Percentiles rank a stretch among this genome's conserved stretches.
Conservation (phyloP, 2,797 vertebrate genomes). For the Pangasius djambal region DNA sequence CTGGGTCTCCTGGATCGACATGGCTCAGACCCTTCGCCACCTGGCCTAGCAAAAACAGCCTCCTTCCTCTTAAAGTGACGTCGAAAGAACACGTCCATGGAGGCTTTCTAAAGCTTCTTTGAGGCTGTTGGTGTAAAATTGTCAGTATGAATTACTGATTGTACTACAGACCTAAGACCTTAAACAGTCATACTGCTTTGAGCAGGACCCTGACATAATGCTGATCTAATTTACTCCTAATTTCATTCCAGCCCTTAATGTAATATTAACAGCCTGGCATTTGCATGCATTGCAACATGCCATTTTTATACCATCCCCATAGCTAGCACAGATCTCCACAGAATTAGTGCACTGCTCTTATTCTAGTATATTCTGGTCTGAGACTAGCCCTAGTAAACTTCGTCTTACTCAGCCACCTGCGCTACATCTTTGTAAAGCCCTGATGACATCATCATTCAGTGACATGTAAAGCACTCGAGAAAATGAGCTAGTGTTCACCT, state of each 20-base stretch:
- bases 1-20: conserved; percentile 67
- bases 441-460: conserved; percentile 38
- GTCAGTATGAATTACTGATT: conserved; percentile 53
- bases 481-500: conserved; percentile 47
- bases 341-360: not conserved
- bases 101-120: conserved; percentile 37
- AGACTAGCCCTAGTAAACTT: not conserved
- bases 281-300: not conserved
- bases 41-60: conserved; percentile 12
- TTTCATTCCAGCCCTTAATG: not conserved
- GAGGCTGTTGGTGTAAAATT: conserved; percentile 80
- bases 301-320: not conserved
- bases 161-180: conserved; percentile 3
- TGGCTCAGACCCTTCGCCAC: conserved; percentile 2
- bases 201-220: not conserved
- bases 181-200: not conserved
- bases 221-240: conserved; percentile 1
- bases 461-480: conserved; percentile 37
- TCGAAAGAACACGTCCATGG: conserved; percentile 91
- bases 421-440: conserved; percentile 13
- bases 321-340: not conserved
- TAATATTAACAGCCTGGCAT: not conserved
- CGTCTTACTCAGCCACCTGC: not conserved
- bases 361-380: not conserved
- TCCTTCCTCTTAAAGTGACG: conserved; percentile 86